Evolutionary conservation across 2,888 invertebrate genomes (phyloP), one percentile per base, ranked within the genome.

Genomic region (Cryptophagus acutangulus): DNA sequence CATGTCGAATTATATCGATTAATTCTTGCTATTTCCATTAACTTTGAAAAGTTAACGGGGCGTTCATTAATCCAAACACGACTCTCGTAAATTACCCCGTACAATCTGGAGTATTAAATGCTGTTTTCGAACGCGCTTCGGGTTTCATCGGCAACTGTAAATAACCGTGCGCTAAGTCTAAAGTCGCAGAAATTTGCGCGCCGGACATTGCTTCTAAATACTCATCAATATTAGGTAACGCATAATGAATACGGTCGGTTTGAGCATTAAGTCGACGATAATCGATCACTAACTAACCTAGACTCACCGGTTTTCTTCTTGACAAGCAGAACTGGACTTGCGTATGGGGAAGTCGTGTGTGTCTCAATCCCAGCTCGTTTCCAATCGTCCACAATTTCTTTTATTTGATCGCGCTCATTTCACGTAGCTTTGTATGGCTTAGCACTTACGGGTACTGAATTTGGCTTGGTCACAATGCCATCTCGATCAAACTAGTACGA

Each of bases 241-340:
- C 20, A 33, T 14, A 38, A 13, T n/a, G 10, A 8, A 13, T 12
- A 17, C 29, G 16, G 10, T 25, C 29, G 9, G 38, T 38, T 13
- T 38, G 38, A n/a, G 16, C 13, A 18, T 38, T 38, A 12, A 38
- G 15, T 17, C 17, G 9, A 16, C 38, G 13, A 31, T 33, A 38
- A 16, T 38, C 18, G 2, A 38, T 26, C 8, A 38, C 38, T 9
- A 38, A 16, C n/a, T n/a, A n/a, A n/a, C 33, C 38, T 38, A 29
- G 46, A 33, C 37, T 53, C 52, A 3, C 49, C 49, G 33, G 46
- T 54, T 43, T 51, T 49, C 41, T 54, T 54, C 33, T 39, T 43
- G 5, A 53, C 51, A 1, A 54, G 24, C 18, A 53, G 28, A n/a
- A 54, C 41, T 1, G 52, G 49, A 5, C 48, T 51, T 1, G 46